These are phyloP conservation scores for Lottia gigantea DNA, from an alignment of 2,888 invertebrate genomes.

Conservation along the genomic window DNA sequence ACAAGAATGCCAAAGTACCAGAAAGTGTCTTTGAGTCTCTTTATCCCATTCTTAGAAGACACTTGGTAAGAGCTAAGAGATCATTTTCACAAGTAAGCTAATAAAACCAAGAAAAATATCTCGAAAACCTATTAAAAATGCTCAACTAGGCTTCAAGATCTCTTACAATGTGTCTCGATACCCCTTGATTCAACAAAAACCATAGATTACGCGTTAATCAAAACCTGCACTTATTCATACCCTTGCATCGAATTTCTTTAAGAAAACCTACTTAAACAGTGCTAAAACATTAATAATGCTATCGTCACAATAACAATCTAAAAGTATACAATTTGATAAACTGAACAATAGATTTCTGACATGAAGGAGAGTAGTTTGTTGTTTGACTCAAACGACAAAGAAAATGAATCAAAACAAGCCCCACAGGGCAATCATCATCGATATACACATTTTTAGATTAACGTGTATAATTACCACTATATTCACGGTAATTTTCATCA, in stretches of 20 bases:
- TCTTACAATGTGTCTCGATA: not conserved
- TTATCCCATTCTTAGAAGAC: not conserved
- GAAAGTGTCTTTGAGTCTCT: not conserved
- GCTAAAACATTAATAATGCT: conserved; percentile 14
- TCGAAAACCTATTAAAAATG: conserved; percentile 7
- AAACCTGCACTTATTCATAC: conserved; percentile 6
- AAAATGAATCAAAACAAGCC: too few relatives aligned
- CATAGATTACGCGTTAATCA: not conserved
- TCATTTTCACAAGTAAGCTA: not conserved
- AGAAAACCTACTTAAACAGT: not conserved
- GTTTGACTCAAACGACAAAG: too few relatives aligned
- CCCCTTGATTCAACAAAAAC: not conserved
- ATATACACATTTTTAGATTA: too few relatives aligned
- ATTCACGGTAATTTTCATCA: too few relatives aligned
- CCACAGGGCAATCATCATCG: too few relatives aligned
- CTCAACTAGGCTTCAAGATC: not conserved
- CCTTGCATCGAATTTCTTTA: conserved; percentile 1
- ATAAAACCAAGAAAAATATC: conserved; percentile 9
- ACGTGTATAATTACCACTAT: too few relatives aligned
- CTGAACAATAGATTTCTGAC: too few relatives aligned
- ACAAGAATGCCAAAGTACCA: conserved; percentile 1
- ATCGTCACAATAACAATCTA: conserved; percentile 13
- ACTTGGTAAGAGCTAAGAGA: not conserved
- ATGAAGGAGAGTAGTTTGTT: too few relatives aligned
- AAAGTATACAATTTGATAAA: too few relatives aligned